phyloP scores from a whole-genome alignment of 1,140 invertebrate genomes.

The Ips nitidus region DNA sequence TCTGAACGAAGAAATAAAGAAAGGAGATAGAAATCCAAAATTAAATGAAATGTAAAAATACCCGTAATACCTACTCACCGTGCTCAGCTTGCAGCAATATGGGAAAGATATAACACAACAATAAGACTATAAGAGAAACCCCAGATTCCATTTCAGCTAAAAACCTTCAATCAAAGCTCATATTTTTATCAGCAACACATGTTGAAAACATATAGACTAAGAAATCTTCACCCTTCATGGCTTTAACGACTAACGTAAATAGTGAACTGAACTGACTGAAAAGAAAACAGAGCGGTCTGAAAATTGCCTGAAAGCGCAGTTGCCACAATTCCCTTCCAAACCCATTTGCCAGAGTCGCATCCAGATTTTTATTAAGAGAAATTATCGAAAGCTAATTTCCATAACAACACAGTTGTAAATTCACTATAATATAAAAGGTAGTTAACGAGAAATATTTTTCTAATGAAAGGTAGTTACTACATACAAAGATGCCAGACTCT shows the following conservation, averaged over 20 bases:
- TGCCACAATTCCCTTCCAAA: constrained; percentile 11
- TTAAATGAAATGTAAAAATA: constrained; percentile 15
- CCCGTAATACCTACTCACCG: constrained; percentile 23
- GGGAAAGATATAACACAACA: constrained; percentile 18
- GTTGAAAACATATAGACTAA: constrained; percentile 26
- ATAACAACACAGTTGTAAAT: no score
- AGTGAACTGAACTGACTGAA: constrained; percentile 32
- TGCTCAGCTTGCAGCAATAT: constrained; percentile 24
- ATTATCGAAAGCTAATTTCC: no score
- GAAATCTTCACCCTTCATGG: constrained; percentile 28
- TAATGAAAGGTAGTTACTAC: no score
- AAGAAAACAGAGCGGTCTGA: constrained; percentile 27
- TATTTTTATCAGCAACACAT: constrained; percentile 21
- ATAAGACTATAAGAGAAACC: constrained; percentile 13
- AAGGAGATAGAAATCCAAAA: no score
- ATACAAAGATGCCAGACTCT: no score
- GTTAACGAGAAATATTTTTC: no score
- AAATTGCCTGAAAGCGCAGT: constrained; percentile 29
- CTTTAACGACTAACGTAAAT: constrained; percentile 15
- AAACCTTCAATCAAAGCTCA: background rate
- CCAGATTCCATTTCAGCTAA: constrained; percentile 20
- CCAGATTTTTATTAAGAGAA: no score
- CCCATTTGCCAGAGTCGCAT: no score
- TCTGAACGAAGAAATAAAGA: no score
- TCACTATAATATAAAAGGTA: no score